Conservation (phyloP, 2,888 invertebrate genomes). For the Drosophila nr. perissopoda region DNA sequence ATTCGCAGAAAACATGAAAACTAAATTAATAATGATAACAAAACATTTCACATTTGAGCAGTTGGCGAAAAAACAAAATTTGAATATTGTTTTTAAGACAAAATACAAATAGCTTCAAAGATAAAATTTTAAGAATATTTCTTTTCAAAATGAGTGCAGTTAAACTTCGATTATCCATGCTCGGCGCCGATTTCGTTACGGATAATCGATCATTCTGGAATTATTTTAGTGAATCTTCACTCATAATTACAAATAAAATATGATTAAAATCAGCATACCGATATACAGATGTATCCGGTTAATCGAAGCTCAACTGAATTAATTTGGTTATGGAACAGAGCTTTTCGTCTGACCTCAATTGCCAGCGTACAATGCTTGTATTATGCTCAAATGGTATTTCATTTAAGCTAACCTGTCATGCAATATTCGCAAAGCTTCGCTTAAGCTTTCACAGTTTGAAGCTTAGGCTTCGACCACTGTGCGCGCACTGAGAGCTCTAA, state of each 20-base stretch:
- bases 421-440: neutral
- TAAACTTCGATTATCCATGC: neutral
- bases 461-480: constrained; percentile 23
- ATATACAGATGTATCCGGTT: neutral
- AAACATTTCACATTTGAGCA: neutral
- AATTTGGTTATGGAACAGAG: neutral
- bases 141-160: neutral
- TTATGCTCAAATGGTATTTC: neutral
- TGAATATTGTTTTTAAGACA: neutral
- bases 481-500: constrained; percentile 19
- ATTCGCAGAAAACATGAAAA: neutral
- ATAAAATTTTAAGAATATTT: neutral
- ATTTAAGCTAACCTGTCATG: too few relatives aligned
- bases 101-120: neutral
- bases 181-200: neutral
- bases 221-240: neutral
- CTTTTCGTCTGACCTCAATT: neutral
- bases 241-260: neutral
- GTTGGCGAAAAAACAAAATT: neutral
- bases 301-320: neutral
- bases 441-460: neutral
- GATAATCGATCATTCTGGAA: neutral
- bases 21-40: neutral
- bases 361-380: neutral
- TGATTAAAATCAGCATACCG: neutral